These are phyloP conservation scores for Microplitis deprimator DNA, from an alignment of 2,888 invertebrate species.

Conservation along the genomic window DNA sequence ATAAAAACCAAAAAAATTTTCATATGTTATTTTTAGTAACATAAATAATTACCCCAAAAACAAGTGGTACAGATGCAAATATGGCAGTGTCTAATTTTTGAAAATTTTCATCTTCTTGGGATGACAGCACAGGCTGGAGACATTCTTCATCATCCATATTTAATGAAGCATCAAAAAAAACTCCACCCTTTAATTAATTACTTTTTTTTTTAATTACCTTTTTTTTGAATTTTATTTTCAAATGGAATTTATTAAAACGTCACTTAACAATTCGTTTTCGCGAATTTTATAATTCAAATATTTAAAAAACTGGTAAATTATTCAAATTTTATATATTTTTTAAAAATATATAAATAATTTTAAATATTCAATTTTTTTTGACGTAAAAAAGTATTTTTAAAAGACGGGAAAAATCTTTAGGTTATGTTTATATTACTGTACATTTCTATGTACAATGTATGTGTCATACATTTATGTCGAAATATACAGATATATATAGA, in stretches of 20 bases:
- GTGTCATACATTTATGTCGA: not conserved
- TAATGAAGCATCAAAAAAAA: conserved; percentile 61
- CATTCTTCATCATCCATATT: conserved; percentile 68
- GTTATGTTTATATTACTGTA: not conserved
- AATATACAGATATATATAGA: not conserved
- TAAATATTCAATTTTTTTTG: no score
- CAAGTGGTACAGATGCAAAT: conserved; percentile 59
- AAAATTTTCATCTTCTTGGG: conserved; percentile 62
- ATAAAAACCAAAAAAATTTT: no score
- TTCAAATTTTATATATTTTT: no score
- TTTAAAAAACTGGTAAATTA: no score
- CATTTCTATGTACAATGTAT: not conserved
- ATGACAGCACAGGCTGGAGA: conserved; percentile 63
- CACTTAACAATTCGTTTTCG: not conserved
- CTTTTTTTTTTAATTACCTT: not conserved
- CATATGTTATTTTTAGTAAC: not conserved
- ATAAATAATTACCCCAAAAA: conserved; percentile 60
- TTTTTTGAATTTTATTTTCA: not conserved
- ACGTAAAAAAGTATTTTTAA: no score
- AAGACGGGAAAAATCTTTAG: not conserved
- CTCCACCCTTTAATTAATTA: conserved; percentile 58
- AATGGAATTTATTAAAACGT: not conserved
- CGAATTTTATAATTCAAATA: no score
- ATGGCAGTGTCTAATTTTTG: conserved; percentile 62
- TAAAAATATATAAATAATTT: no score